Evolutionary conservation across 64 coral and sea anemone genomes (phyloP).

Genomic region (Actinia equina): DNA sequence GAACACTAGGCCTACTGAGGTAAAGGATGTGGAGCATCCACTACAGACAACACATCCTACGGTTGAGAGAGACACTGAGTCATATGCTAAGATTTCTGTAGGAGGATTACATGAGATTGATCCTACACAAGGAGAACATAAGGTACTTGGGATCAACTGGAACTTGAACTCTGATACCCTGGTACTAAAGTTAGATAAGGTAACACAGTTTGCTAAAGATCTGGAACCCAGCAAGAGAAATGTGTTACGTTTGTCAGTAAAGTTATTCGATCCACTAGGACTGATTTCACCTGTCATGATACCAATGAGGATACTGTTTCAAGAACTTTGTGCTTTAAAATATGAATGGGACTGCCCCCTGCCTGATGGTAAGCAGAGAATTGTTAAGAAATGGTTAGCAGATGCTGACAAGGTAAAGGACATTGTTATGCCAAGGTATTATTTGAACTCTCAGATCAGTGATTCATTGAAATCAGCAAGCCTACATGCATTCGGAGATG

Average conservation of each 20-base stretch:
- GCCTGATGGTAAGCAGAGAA: slow-evolving; percentile 38
- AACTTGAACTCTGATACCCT: slow-evolving; percentile 35
- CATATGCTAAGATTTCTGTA: slow-evolving; percentile 58
- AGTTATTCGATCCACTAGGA: slow-evolving; percentile 62
- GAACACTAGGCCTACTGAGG: neutral
- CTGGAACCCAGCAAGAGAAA: slow-evolving; percentile 49
- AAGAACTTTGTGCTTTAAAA: slow-evolving; percentile 11
- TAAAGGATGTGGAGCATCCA: neutral
- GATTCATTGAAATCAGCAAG: neutral
- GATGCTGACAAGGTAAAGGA: neutral
- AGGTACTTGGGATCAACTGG: slow-evolving; percentile 54
- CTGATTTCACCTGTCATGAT: slow-evolving; percentile 49
- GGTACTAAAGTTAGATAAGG: slow-evolving; percentile 14
- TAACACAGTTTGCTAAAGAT: slow-evolving; percentile 20
- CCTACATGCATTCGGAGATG: slow-evolving; percentile 37
- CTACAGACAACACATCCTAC: neutral
- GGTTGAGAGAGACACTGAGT: slow-evolving; percentile 8
- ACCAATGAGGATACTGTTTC: slow-evolving; percentile 63
- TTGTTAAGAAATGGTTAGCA: slow-evolving; percentile 5
- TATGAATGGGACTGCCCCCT: slow-evolving; percentile 39
- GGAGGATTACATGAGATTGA: slow-evolving; percentile 53
- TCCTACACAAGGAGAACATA: slow-evolving; percentile 47
- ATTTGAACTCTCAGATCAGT: slow-evolving; percentile 3
- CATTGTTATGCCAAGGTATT: neutral
- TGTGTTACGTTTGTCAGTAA: slow-evolving; percentile 50